Percentiles rank a stretch among this genome's conserved stretches.
phyloP scores from a whole-genome alignment of 2,888 invertebrate genomes.

The Coremacera marginata region DNA sequence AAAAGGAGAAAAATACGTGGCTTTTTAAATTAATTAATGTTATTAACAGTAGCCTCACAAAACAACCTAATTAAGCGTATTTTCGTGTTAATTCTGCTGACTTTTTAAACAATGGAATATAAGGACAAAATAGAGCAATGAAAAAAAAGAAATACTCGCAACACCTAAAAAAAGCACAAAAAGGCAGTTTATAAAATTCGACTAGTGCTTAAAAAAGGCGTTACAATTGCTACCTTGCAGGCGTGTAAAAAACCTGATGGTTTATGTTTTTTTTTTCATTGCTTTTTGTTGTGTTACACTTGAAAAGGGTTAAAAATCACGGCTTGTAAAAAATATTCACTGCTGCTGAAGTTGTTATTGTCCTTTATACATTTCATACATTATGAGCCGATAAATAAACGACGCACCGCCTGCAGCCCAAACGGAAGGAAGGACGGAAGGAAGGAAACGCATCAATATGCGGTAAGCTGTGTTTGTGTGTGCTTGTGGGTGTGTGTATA shows the following conservation, averaged over 20 bases:
- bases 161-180: background rate
- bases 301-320: constrained; percentile 7
- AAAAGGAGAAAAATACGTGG: no score
- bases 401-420: background rate
- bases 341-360: background rate
- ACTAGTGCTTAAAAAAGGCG: constrained; percentile 1
- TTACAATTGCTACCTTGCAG: background rate
- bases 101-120: background rate
- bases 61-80: background rate
- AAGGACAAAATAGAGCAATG: background rate
- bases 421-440: constrained; percentile 8
- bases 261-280: no score
- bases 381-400: background rate
- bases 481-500: background rate
- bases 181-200: no score
- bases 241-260: background rate
- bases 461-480: constrained; percentile 14
- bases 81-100: background rate
- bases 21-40: background rate
- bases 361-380: background rate
- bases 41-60: background rate
- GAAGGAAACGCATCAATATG: constrained; percentile 35
- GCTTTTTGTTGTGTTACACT: no score
- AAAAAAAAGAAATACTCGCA: background rate
- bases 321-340: background rate